A percentile compares a stretch with the other conserved stretches of the same genome.
These are phyloP conservation scores for Micropterix aruncella DNA, from an alignment of 2,888 invertebrate genomes.

Conservation along the genomic window DNA sequence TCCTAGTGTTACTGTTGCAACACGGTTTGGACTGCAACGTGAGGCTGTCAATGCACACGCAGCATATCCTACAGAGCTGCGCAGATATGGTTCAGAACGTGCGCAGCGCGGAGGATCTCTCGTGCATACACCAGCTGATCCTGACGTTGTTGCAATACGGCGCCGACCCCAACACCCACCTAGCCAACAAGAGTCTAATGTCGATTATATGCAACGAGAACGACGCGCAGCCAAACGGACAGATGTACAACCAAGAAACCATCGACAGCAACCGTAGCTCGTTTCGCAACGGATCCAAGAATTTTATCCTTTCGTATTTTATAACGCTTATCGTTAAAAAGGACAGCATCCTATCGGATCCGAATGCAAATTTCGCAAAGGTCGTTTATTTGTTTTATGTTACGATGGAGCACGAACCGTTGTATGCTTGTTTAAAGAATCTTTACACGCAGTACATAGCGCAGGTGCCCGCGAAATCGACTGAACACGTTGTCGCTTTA, in stretches of 20 bases:
- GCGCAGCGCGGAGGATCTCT: conserved; percentile 44
- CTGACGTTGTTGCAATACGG: conserved; percentile 59
- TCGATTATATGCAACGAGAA: conserved; percentile 18
- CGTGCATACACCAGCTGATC: conserved; percentile 54
- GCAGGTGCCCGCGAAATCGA: conserved; percentile 46
- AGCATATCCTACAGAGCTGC: conserved; percentile 55
- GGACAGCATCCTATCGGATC: conserved; percentile 45
- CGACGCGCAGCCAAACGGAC: conserved; percentile 8
- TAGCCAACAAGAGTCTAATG: conserved; percentile 23
- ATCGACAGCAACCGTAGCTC: conserved; percentile 33
- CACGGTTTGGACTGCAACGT: conserved; percentile 55
- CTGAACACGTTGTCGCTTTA: conserved; percentile 44
- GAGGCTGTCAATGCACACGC: conserved; percentile 41
- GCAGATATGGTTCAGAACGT: conserved; percentile 58
- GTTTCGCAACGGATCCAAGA: conserved; percentile 40
- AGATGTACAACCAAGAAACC: conserved; percentile 15
- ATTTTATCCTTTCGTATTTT: conserved; percentile 53
- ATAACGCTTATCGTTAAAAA: conserved; percentile 56
- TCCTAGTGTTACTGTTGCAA: conserved; percentile 47
- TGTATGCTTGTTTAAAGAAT: conserved; percentile 55
- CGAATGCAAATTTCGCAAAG: conserved; percentile 46
- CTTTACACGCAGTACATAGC: conserved; percentile 48
- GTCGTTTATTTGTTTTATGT: conserved; percentile 50
- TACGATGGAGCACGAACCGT: conserved; percentile 51
- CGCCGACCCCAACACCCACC: conserved; percentile 54